Percentiles rank a stretch among this genome's conserved stretches.
Conservation (phyloP, 1,140 invertebrate genomes). For the Drosophila tristis region DNA sequence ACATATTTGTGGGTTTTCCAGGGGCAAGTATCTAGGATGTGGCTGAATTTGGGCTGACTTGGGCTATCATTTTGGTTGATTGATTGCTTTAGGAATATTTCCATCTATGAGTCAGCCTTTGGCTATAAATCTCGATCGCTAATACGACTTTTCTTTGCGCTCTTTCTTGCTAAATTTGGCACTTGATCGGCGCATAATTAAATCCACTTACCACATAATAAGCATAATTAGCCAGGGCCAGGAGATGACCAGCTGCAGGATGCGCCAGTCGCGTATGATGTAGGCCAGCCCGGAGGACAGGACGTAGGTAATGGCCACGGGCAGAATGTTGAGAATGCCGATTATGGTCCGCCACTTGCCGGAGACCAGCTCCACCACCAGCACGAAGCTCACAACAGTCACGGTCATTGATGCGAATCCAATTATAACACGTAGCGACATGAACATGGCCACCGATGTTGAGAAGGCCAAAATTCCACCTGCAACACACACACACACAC, state of each 20-base stretch:
- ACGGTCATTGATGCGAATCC: conserved; percentile 88
- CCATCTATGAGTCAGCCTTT: too few species aligned
- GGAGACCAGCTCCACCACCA: conserved; percentile 89
- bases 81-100: too few species aligned
- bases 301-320: conserved; percentile 89
- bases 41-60: neutral
- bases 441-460: conserved; percentile 88
- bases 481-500: conserved; percentile 58
- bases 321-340: conserved; percentile 89
- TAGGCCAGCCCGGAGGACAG: conserved; percentile 88
- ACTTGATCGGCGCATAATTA: neutral
- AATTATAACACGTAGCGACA: conserved; percentile 87
- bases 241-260: conserved; percentile 89
- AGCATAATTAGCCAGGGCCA: conserved; percentile 88
- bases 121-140: too few species aligned
- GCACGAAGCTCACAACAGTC: conserved; percentile 90
- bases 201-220: conserved; percentile 86
- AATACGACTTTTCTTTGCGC: too few species aligned
- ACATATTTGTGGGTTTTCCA: neutral
- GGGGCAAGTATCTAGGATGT: too few species aligned
- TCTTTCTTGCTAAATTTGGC: too few species aligned
- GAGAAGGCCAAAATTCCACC: conserved; percentile 87
- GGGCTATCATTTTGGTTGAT: neutral
- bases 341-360: conserved; percentile 90
- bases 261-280: conserved; percentile 88